Conservation (phyloP, 2,113 vertebrate genomes). For the Narcine bancroftii region DNA sequence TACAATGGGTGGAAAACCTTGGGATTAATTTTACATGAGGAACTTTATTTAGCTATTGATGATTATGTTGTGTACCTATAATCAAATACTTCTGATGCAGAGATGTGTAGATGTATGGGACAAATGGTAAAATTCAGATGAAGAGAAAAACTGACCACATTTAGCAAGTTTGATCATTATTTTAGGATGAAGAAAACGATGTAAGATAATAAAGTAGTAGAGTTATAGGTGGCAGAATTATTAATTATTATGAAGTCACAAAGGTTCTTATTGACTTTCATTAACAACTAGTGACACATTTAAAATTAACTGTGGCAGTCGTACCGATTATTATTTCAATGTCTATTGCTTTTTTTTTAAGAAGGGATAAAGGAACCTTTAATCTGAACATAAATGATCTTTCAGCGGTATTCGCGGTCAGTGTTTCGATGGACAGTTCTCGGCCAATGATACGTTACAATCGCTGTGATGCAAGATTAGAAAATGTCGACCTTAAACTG, state of each 20-base stretch:
- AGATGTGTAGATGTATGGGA: background rate
- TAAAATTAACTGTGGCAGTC: background rate
- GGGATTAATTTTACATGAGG: background rate
- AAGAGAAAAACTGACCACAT: background rate
- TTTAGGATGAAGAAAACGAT: background rate
- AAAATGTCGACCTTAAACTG: background rate
- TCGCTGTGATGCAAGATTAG: background rate
- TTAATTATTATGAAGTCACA: background rate
- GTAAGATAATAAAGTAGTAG: background rate
- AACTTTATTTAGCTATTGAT: background rate
- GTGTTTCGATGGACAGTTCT: background rate
- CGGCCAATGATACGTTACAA: background rate
- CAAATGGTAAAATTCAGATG: background rate
- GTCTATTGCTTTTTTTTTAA: background rate
- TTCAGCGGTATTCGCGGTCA: background rate
- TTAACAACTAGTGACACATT: background rate
- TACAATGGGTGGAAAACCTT: background rate
- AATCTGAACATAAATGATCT: slow-evolving; percentile 9
- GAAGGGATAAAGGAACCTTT: background rate
- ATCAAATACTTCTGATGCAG: background rate
- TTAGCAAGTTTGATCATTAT: background rate
- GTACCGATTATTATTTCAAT: background rate
- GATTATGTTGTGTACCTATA: background rate
- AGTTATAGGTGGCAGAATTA: background rate
- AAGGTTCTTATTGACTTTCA: background rate